Conservation (phyloP, 2,888 invertebrate species). For the Caenorhabditis imperialis region DNA sequence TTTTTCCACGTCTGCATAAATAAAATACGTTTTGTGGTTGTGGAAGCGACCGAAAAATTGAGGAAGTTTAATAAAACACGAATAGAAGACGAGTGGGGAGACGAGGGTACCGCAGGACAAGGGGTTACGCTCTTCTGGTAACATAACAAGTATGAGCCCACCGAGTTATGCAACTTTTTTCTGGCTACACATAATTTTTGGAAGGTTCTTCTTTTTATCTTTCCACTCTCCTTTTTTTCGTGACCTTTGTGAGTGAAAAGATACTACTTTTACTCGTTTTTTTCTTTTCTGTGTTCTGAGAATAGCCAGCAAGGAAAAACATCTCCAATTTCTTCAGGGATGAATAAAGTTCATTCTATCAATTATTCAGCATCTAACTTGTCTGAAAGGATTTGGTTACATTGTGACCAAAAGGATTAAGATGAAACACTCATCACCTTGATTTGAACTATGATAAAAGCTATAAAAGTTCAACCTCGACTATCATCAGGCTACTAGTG, state of each 20-base stretch:
- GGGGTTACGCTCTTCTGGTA: slow-evolving; percentile 51
- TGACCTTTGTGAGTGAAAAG: not conserved
- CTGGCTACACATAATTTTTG: slow-evolving; percentile 21
- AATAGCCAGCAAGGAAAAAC: slow-evolving; percentile 1
- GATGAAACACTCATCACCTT: no score
- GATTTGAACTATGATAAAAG: no score
- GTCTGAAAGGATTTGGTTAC: no score
- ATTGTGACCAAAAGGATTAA: no score
- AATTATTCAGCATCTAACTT: slow-evolving; percentile 23
- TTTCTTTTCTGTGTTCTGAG: not conserved
- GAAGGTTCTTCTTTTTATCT: slow-evolving; percentile 14
- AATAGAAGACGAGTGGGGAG: slow-evolving; percentile 55
- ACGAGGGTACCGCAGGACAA: slow-evolving; percentile 28
- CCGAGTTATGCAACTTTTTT: slow-evolving; percentile 47
- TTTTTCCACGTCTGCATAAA: slow-evolving; percentile 47
- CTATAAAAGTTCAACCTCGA: no score
- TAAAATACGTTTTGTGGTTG: slow-evolving; percentile 51
- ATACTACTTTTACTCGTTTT: no score
- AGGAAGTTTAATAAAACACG: slow-evolving; percentile 61
- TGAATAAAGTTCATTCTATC: slow-evolving; percentile 30
- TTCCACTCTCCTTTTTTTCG: not conserved
- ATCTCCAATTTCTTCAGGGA: slow-evolving; percentile 8
- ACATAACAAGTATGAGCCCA: slow-evolving; percentile 44
- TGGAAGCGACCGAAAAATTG: slow-evolving; percentile 57
- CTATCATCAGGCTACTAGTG: no score